Conservation (phyloP, 30 jellyfish, hydroid and myxozoan genomes). For the Hydractinia symbiolongicarpus region DNA sequence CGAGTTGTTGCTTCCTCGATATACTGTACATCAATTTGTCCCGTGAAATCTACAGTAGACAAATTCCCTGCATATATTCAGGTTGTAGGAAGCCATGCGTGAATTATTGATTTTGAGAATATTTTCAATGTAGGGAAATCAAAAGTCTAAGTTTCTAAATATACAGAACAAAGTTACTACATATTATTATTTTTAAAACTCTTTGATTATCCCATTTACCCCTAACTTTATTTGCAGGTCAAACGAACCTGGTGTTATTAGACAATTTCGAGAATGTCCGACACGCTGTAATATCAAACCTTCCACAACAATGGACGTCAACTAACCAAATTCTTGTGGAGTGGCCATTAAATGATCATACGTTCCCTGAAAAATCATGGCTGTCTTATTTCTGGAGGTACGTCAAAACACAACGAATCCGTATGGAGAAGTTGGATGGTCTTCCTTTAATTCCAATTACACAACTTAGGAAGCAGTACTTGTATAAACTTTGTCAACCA, state of each 20-base stretch:
- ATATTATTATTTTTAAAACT: too few relatives aligned
- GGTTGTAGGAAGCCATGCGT: too few relatives aligned
- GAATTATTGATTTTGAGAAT: too few relatives aligned
- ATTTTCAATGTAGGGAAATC: too few relatives aligned
- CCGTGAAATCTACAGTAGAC: too few relatives aligned
- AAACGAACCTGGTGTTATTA: background rate
- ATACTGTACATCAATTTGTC: too few relatives aligned
- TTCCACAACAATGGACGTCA: background rate
- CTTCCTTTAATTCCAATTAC: slow-evolving; percentile 38
- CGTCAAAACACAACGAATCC: background rate
- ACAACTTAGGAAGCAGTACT: background rate
- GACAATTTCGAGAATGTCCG: slow-evolving; percentile 2
- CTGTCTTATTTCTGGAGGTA: slow-evolving; percentile 35
- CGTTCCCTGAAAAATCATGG: slow-evolving; percentile 15
- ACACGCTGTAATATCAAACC: background rate
- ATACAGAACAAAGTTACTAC: too few relatives aligned
- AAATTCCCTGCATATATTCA: too few relatives aligned
- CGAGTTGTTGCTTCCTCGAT: too few relatives aligned
- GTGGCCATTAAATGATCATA: background rate
- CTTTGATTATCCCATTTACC: too few relatives aligned
- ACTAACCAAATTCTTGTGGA: background rate
- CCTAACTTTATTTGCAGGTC: too few relatives aligned
- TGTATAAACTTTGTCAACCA: background rate
- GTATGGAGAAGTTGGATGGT: slow-evolving; percentile 33
- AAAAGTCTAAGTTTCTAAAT: too few relatives aligned